Evolutionary conservation across 2,113 vertebrate genomes (phyloP).

Genomic region (Vimba vimba): DNA sequence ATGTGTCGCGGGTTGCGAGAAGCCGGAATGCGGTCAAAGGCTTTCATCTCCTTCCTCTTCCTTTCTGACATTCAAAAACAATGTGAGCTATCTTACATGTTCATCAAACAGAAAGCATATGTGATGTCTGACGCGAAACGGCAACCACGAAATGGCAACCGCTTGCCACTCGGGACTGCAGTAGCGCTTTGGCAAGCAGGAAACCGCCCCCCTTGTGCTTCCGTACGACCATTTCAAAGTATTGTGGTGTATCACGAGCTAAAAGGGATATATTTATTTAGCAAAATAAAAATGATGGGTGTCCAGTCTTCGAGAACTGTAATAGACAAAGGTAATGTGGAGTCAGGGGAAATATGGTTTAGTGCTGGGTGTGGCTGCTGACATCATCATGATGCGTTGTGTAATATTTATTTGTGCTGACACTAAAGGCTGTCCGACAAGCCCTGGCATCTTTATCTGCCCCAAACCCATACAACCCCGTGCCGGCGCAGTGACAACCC

Average conservation of each 20-base stretch:
- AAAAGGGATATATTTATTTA: background rate
- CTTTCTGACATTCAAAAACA: constrained; percentile 15
- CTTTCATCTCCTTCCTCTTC: constrained; percentile 48
- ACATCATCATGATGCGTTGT: background rate
- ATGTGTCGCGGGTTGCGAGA: background rate
- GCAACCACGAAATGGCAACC: background rate
- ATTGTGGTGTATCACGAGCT: background rate
- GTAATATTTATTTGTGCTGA: constrained; percentile 30
- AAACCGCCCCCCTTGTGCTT: background rate
- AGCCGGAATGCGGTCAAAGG: constrained; percentile 4
- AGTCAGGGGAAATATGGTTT: background rate
- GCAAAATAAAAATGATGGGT: background rate
- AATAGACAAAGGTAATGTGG: background rate
- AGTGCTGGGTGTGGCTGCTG: background rate
- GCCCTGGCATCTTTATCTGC: constrained; percentile 20
- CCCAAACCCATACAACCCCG: constrained; percentile 11
- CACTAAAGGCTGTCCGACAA: background rate
- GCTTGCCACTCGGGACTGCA: background rate
- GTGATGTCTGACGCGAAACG: background rate
- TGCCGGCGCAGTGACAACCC: background rate
- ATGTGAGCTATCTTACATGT: background rate
- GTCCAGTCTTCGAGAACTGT: background rate
- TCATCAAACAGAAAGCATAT: background rate
- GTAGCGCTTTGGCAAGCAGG: background rate
- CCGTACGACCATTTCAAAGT: background rate